phyloP scores from a whole-genome alignment of 2,888 invertebrate species.

The Acanthosepion lycidas region DNA sequence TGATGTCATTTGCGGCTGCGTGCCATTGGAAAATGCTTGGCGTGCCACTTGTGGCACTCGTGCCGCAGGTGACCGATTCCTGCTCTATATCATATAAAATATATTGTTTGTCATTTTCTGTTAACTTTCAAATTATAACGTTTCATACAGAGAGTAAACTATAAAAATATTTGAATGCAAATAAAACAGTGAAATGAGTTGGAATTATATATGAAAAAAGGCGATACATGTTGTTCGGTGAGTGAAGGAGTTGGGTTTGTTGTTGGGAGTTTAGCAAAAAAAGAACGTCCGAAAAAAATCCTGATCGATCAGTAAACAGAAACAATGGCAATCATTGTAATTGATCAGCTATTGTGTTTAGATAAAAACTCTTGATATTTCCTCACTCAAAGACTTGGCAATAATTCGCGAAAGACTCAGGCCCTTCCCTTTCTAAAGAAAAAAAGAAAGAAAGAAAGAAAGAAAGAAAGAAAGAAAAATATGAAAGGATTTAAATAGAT shows the following conservation, averaged over 20 bases:
- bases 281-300: neutral
- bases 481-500: no score
- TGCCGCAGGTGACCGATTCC: no score
- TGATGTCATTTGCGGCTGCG: no score
- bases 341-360: neutral
- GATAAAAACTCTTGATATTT: neutral
- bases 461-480: neutral
- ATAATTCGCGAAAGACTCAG: neutral
- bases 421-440: neutral
- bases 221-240: neutral
- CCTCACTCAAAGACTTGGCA: neutral
- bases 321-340: neutral
- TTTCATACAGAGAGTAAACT: no score
- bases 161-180: neutral
- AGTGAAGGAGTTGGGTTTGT: neutral
- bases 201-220: neutral
- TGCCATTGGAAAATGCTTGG: no score
- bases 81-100: no score
- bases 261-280: neutral
- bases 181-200: neutral
- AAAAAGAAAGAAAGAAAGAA: neutral
- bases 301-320: neutral
- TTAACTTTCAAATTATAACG: no score
- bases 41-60: no score
- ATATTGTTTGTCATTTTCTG: no score